phyloP scores from a whole-genome alignment of 2,797 vertebrate genomes.

The Ara ararauna region DNA sequence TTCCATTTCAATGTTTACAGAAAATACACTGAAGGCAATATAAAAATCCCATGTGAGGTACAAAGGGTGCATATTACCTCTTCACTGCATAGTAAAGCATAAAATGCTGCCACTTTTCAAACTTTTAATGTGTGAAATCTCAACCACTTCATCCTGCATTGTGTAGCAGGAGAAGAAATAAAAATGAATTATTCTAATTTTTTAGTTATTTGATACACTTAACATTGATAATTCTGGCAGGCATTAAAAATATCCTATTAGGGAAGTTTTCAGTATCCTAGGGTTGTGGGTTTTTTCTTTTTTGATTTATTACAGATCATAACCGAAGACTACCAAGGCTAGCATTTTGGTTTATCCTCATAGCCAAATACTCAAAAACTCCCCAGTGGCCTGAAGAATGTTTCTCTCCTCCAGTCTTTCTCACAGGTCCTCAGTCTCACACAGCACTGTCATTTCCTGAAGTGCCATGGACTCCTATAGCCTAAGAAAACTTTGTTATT shows the following conservation, averaged over 20 bases:
- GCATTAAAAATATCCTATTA: neutral
- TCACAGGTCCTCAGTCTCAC: neutral
- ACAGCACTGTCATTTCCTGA: neutral
- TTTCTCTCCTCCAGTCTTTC: neutral
- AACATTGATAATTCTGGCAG: neutral
- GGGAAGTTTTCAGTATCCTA: neutral
- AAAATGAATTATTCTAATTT: neutral
- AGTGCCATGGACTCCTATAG: neutral
- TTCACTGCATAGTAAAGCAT: neutral
- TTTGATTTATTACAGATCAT: neutral
- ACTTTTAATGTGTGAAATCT: neutral
- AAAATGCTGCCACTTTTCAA: neutral
- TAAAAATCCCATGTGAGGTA: neutral
- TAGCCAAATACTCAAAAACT: neutral
- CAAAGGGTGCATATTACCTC: neutral
- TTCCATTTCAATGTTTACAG: neutral
- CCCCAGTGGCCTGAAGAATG: neutral
- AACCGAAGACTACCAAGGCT: neutral
- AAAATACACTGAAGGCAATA: neutral
- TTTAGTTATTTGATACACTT: neutral
- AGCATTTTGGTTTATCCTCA: neutral
- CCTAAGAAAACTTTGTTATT: neutral
- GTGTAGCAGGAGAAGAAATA: neutral
- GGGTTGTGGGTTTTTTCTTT: neutral
- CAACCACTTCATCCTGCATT: neutral